Evolutionary conservation across 2,113 vertebrate species (phyloP), one percentile per base, ranked within the genome.

Genomic region (Brienomyrus brachyistius): DNA sequence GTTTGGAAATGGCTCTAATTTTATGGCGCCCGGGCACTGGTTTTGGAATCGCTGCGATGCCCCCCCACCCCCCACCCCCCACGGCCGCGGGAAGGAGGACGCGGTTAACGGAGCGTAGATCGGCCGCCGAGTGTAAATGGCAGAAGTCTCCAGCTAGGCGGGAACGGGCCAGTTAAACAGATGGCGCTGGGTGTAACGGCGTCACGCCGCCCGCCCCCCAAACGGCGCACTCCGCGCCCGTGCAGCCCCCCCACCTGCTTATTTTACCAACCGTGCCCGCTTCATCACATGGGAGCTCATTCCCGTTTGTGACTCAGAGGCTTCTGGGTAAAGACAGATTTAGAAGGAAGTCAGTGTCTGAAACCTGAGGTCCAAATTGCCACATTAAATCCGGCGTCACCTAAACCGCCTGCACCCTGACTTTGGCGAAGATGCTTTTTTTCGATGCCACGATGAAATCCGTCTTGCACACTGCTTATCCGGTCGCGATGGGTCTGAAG

Each of bases 91-190:
- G 54, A 48, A 77, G 80, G 89, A 45, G 83, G 89, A 85, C 45
- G 59, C 23, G 84, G 47, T 45, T 90, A 90, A 90, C 94, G 92
- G 95, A 93, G 93, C 48, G 77, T 48, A 66, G 77, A 35, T 43
- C 1, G 56, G 51, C 40, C 40, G 9, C 13, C 43, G 54, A 51
- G 89, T 35, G 45, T 15, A 86, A 70, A 47, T 85, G 89, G 23
- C 59, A 74, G 74, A 80, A 80, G 74, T 80, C 74, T 80, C 74
- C 74, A 43, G 74, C 74, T 80, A 66, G 87, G 35, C 87, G 91
- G 91, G 91, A 92, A 91, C 54, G 87, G 91, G 90, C 92, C 92
- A 92, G 93, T 94, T 94, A 94, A 95, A 93, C 94, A 94, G 94
- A 94, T 94, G 94, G 94, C 85, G 90, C 91, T 9, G 66, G 91